Evolutionary conservation across 2,888 invertebrate species (phyloP), one percentile per base, ranked within the genome.

Genomic region (Pseudanteris insignis): DNA sequence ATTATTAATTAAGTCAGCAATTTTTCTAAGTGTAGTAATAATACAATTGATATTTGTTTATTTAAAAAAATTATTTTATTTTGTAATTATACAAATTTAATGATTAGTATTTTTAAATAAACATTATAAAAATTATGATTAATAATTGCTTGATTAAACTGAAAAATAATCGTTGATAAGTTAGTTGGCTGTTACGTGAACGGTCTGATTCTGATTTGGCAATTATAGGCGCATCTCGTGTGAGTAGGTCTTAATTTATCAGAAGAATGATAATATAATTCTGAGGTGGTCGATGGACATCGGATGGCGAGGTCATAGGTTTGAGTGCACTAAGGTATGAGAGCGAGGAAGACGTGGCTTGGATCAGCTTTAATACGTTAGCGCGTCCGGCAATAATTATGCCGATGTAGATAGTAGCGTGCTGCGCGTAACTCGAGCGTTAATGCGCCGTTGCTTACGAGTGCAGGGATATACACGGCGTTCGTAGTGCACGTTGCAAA

Each of bases 351-450:
- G 59, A 40, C 40, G 62, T 46, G 36, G 51, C 61, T 63, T 38
- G 66, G 64, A 70, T 70, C 67, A 64, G 44, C 64, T 63, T 65
- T 60, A 63, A 60, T 65, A 65, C 65, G 62, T 63, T 57, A 40
- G 61, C 66, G 62, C 64, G 67, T 65, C 67, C 65, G 64, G 74
- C 70, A 74, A 74, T 75, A 74, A 75, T 75, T 75, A 75, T 75
- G 72, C 73, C 70, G 74, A 75, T 75, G 74, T 73, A 75, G 75
- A 74, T 75, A 74, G 72, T 54, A 41, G 50, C 55, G 62, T 50
- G 65, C 69, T 64, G 63, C 69, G 68, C 68, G 71, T 75, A 74
- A 75, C 72, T 74, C 72, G 74, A 74, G 74, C 72, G 73, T 73
- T 74, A 74, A 74, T 73, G 74, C 66, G 68, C 69, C 63, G 59